Conservation (phyloP, 2,888 invertebrate species). For the Ormyrus pomaceus region DNA sequence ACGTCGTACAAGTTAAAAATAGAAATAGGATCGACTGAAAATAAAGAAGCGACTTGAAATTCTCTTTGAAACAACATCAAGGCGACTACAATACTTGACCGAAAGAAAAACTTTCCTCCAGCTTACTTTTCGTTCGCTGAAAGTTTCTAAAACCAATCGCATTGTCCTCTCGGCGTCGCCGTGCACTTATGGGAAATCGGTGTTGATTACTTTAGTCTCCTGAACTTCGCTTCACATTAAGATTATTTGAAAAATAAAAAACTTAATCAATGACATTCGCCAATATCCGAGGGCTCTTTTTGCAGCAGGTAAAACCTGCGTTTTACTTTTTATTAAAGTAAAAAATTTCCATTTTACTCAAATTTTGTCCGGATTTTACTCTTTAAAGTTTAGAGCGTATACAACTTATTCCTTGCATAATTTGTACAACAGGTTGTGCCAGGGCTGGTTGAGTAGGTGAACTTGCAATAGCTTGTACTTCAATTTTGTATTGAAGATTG, state of each 20-base stretch:
- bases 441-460: too few relatives aligned
- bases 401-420: too few relatives aligned
- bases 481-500: too few relatives aligned
- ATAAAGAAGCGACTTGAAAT: conserved; percentile 52
- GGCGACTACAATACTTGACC: conserved; percentile 52
- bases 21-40: conserved; percentile 40
- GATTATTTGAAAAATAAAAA: too few relatives aligned
- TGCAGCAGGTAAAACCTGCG: too few relatives aligned
- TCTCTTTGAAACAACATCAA: conserved; percentile 52
- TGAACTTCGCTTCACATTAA: conserved; percentile 35
- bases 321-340: too few relatives aligned
- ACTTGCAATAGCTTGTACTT: too few relatives aligned
- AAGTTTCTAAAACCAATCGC: conserved; percentile 55
- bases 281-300: too few relatives aligned
- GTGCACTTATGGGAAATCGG: conserved; percentile 50
- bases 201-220: conserved; percentile 50
- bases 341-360: too few relatives aligned
- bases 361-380: too few relatives aligned
- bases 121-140: conserved; percentile 30
- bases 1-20: conserved; percentile 12
- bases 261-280: too few relatives aligned
- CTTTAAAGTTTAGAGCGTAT: not conserved
- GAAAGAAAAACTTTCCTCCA: conserved; percentile 41
- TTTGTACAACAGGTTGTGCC: too few relatives aligned
- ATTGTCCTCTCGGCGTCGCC: conserved; percentile 24